These are phyloP conservation scores for sheep (Ovis aries) DNA, from an alignment of 2,113 vertebrate genomes.

Conservation along the genomic window ARS-UI_Ramb_v3.0 NC_056068.1:58413501-58414000, in stretches of 20 bases:
- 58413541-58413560: constrained; percentile 14
- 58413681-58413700: neutral
- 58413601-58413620: constrained; percentile 26
- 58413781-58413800: neutral
- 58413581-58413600: neutral
- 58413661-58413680: constrained; percentile 9
- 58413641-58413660: neutral
- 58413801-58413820: neutral
- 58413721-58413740: neutral
- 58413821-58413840: neutral
- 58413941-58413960: neutral
- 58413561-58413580: constrained; percentile 1
- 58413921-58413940: neutral
- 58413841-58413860: neutral
- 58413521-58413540: constrained; percentile 9
- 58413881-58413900: neutral
- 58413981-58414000: neutral
- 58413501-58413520: neutral
- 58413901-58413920: neutral
- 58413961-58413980: neutral
- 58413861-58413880: neutral
- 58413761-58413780: neutral
- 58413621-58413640: constrained; percentile 24
- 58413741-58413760: neutral
- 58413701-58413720: neutral